Conservation (phyloP, 2,797 vertebrate genomes). For the Anguilla anguilla region DNA sequence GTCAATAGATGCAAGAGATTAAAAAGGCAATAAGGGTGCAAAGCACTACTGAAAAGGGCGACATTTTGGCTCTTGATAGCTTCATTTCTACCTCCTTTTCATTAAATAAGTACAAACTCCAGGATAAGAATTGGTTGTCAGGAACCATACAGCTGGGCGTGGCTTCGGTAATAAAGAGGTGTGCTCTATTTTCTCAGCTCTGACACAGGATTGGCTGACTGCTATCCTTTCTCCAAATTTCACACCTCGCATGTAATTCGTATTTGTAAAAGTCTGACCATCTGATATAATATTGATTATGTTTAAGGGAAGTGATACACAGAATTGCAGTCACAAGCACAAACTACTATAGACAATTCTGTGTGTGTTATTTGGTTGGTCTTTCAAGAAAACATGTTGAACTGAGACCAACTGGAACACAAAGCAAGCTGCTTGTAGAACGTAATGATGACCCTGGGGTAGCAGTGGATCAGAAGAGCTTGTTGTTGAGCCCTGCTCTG, state of each 20-base stretch:
- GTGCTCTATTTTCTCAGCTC: too few species aligned
- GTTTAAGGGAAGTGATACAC: neutral
- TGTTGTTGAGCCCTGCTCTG: neutral
- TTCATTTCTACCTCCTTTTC: slow-evolving; percentile 28
- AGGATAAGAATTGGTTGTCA: slow-evolving; percentile 20
- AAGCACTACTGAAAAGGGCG: slow-evolving; percentile 33
- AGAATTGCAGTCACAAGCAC: neutral
- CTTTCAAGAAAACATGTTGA: neutral
- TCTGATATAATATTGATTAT: neutral
- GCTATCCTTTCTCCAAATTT: neutral
- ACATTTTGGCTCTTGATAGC: slow-evolving; percentile 39
- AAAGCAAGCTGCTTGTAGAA: neutral
- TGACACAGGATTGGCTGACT: neutral
- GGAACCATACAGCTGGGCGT: neutral
- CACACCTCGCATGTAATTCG: neutral
- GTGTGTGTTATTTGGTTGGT: neutral
- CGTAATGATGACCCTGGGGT: neutral
- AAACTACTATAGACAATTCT: neutral
- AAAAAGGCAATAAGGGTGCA: slow-evolving; percentile 54
- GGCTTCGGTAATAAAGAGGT: neutral
- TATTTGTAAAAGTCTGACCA: neutral
- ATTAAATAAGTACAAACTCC: slow-evolving; percentile 35
- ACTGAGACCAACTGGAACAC: neutral
- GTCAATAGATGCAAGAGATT: slow-evolving; percentile 59
- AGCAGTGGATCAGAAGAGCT: neutral